Evolutionary conservation across 2,113 vertebrate species (phyloP), one percentile per base, ranked within the genome.

Genomic region (Megaceryle maxima): DNA sequence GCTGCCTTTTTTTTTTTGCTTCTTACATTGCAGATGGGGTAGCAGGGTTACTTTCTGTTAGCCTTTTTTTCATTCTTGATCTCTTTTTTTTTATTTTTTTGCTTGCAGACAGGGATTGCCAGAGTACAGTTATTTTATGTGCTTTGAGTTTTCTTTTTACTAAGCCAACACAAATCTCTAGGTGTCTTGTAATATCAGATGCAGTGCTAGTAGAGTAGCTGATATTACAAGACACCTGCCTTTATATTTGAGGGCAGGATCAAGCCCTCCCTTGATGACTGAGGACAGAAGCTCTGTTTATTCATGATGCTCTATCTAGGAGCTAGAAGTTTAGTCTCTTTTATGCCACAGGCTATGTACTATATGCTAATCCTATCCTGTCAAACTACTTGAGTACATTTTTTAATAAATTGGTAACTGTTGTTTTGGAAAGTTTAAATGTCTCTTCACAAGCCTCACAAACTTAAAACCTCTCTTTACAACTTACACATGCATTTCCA

Each of bases 211-310:
- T 26, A 77, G 48, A 88, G 57, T 25, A 81, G 82, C 57, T 92
- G 87, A 93, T 97, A 89, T 90, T 97, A 93, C 88, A 84, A 93
- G 94, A 88, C 86, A 91, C 76, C 74, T 92, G 66, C 68, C 56
- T 94, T 94, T 50, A 48, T 91, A 88, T 95, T 48, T 64, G 83
- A 87, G 84, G 68, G 50, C 35, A 88, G 68, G 88, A 96, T 94
- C 90, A 96, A 96, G 82, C 31, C 82, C 69, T 90, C 63, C n/a
- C 59, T 66, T 94, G 90, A 93, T 91, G 53, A 55, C 82, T 83
- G 62, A 90, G 66, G 95, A 84, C 79, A 92, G 93, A 95, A 91
- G 22, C 41, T 96, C 68, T 90, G 91, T 67, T 94, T 89, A 57
- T 96, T 96, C 66, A 35, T 82, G 83, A 28, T 77, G 43, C 77